Percentiles rank a stretch among this genome's conserved stretches.
Evolutionary conservation across 2,113 vertebrate species (phyloP).

Genomic region (Zapornia atra): DNA sequence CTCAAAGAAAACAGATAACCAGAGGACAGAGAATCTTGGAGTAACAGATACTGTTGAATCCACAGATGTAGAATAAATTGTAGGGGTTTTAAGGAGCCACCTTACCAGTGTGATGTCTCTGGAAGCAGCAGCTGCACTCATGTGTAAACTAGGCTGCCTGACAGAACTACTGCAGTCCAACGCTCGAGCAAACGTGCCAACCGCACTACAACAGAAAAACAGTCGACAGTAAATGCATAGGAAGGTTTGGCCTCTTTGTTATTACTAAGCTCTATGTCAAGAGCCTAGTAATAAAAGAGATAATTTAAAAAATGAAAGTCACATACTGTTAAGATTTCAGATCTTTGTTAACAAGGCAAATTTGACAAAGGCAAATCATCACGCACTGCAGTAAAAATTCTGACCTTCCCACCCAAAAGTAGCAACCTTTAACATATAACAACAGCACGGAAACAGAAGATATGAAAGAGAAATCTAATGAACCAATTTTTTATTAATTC

Average conservation of each 20-base stretch:
- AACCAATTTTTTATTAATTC: neutral
- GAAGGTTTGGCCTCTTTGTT: neutral
- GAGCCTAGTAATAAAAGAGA: too few relatives aligned
- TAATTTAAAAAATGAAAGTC: neutral
- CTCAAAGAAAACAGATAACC: neutral
- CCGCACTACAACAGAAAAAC: slow-evolving; percentile 79
- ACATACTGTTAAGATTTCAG: neutral
- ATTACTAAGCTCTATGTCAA: too few relatives aligned
- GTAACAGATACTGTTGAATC: neutral
- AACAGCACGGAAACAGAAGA: neutral
- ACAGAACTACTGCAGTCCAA: slow-evolving; percentile 97
- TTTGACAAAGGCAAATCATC: neutral
- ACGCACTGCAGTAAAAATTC: neutral
- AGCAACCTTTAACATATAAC: neutral
- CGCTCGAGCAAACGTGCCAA: slow-evolving; percentile 94
- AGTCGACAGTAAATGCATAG: neutral
- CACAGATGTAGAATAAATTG: neutral
- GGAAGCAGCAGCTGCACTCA: slow-evolving; percentile 96
- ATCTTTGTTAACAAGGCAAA: neutral
- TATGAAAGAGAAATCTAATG: neutral
- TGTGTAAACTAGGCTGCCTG: slow-evolving; percentile 95
- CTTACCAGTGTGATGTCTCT: slow-evolving; percentile 95
- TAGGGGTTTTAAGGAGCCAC: slow-evolving; percentile 16
- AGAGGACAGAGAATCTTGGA: neutral
- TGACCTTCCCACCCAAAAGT: neutral